Evolutionary conservation across 2,888 invertebrate species (phyloP), one percentile per base, ranked within the genome.

Genomic region (Spicauda simplicius): DNA sequence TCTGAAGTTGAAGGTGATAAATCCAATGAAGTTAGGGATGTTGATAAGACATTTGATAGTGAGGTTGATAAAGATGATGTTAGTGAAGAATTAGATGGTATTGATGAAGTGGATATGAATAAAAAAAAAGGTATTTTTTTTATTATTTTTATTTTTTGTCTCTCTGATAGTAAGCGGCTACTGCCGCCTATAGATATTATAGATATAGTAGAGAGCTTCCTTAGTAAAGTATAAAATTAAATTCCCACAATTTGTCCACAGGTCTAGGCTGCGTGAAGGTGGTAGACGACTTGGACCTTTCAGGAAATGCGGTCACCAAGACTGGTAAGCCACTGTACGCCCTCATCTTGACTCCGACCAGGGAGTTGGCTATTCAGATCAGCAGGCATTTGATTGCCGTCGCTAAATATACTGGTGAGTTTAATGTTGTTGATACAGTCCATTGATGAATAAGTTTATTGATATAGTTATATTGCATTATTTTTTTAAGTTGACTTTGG

Each of bases 291-390:
- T 76, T 94, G 18, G 84, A 93, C 55, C 80, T 93, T 0, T 88
- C 88, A 0, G 85, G 81, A 0, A 82, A 81, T 8, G 76, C 80
- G 4, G 74, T 76, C 4, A 76, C 80, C 16, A 87, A 86, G 72
- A 91, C 90, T 2, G 90, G 86, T 1, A 95, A 95, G 72, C 95
- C 95, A 0, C 85, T 98, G 25, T 97, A 96, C 82, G 98, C 98
- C 0, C 90, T 99, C 5, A 96, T 99, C 67, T 85, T 99, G 60
- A 98, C 99, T 0, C 99, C 99, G 0, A 99, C 99, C 0, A 94
- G 99, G 81, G 99, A 99, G 84, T 90, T 99, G 68, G 99, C 99
- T 0, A 95, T 99, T 58, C 99, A 99, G 93, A 96, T 99, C 50
- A 97, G n/a, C n/a, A n/a, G n/a, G n/a, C n/a, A n/a, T n/a, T n/a